Percentiles rank a stretch among this genome's conserved stretches.
Conservation (phyloP, 2,113 vertebrate genomes). For the Aptenodytes patagonicus region DNA sequence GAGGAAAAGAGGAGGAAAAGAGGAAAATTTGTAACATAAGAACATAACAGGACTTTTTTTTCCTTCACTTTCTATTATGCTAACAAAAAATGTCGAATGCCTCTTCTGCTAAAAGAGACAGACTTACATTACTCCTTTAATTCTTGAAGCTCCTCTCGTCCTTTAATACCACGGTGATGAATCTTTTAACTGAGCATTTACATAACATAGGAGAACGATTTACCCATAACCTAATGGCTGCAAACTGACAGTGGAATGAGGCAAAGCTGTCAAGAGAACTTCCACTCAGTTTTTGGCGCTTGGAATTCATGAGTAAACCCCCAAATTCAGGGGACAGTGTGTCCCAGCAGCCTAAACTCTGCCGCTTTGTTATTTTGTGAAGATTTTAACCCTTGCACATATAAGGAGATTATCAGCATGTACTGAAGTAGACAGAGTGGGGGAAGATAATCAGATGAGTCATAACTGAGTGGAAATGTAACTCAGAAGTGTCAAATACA, state of each 20-base stretch:
- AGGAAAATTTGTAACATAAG: neutral
- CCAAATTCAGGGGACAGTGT: accelerated
- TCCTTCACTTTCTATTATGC: neutral
- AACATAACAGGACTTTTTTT: accelerated
- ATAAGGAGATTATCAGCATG: neutral
- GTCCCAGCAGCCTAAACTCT: neutral
- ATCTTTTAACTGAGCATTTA: neutral
- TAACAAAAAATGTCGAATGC: accelerated
- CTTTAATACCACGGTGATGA: accelerated
- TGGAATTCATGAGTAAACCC: neutral
- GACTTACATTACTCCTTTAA: neutral
- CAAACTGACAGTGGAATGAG: neutral
- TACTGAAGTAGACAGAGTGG: neutral
- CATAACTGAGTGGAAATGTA: neutral
- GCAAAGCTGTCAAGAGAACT: neutral
- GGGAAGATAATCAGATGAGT: accelerated
- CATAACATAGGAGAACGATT: accelerated
- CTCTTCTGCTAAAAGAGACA: neutral
- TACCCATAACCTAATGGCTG: neutral
- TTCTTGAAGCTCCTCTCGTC: neutral
- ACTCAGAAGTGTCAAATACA: accelerated
- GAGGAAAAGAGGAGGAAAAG: too few relatives aligned
- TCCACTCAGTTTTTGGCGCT: accelerated
- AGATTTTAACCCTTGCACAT: neutral
- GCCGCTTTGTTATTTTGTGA: accelerated